A percentile compares a stretch with the other conserved stretches of the same genome.
Conservation (phyloP, 2,888 invertebrate genomes). For the Melanchra persicariae region DNA sequence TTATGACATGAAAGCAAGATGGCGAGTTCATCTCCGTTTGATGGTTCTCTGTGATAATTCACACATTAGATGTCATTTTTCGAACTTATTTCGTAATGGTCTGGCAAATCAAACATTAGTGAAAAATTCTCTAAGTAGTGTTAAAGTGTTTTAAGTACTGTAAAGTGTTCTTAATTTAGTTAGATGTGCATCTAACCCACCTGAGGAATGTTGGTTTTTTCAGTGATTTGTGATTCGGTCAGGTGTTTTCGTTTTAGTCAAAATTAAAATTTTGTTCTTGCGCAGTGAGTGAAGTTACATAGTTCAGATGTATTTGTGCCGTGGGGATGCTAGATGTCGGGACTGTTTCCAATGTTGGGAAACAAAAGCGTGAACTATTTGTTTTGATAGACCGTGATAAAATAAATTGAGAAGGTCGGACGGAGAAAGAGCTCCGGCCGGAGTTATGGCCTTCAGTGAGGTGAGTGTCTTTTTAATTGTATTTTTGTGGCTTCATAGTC, state of each 20-base stretch:
- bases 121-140: constrained; percentile 75
- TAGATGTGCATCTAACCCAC: constrained; percentile 90
- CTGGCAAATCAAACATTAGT: constrained; percentile 74
- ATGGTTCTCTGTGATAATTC: constrained; percentile 87
- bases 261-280: constrained; percentile 90
- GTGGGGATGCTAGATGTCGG: constrained; percentile 90
- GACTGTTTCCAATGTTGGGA: constrained; percentile 90
- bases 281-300: constrained; percentile 89
- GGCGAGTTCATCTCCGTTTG: constrained; percentile 90
- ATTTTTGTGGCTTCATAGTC: constrained; percentile 54
- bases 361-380: constrained; percentile 90
- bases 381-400: constrained; percentile 89
- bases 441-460: constrained; percentile 95
- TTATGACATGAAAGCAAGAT: constrained; percentile 90
- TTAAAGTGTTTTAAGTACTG: constrained; percentile 77
- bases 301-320: constrained; percentile 90
- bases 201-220: constrained; percentile 92
- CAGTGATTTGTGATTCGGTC: constrained; percentile 92
- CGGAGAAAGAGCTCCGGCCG: constrained; percentile 90
- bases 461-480: constrained; percentile 86
- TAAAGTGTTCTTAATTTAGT: constrained; percentile 74
- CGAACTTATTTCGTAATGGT: constrained; percentile 83
- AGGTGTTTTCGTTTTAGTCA: constrained; percentile 90
- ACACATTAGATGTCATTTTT: constrained; percentile 84
- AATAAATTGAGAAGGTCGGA: constrained; percentile 89